Evolutionary conservation across 2,888 invertebrate species (phyloP), one percentile per base, ranked within the genome.

Genomic region (Eupithecia abbreviata): DNA sequence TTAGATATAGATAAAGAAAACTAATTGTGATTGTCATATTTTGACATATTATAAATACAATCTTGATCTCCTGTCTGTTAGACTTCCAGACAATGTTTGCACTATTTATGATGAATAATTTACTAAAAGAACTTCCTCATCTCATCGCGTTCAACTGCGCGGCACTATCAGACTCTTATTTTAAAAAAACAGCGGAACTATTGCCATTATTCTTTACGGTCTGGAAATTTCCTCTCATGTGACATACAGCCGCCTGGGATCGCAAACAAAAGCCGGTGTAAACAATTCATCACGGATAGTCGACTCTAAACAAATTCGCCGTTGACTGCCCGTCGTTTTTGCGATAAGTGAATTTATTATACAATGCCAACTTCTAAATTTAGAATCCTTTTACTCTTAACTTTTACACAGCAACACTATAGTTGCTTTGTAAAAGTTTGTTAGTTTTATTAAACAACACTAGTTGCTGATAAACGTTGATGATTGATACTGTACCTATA

Each of bases 281-380:
- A 87, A 84, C 84, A 82, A 90, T 90, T 87, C 85, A 90, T 90
- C 90, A 90, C 83, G 84, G 82, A 77, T 78, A 81, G 84, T 77
- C 83, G 85, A 84, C 84, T 86, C 81, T 84, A 82, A 83, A 85
- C 85, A 87, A 88, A 88, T 88, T 86, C 85, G 79, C 82, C 79
- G 83, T 79, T 84, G 81, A 82, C 67, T 71, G 73, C 66, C 70
- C 75, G 73, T 73, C 66, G 75, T 77, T 80, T 70, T 12, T 47
- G 75, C 65, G 76, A 72, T 80, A 79, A 79, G 49, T 72, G 4
- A 62, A 58, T 18, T 10, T 58, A 58, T 18, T 71, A 70, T 66
- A 69, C 77, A 78, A 73, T 49, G 71, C 15, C 42, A 18, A 30
- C 70, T 30, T 67, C 62, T 71, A 73, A 55, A 66, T 69, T 70